Base-by-base conservation (phyloP, 1,140 invertebrate species). In the Nebria ingens region DNA sequence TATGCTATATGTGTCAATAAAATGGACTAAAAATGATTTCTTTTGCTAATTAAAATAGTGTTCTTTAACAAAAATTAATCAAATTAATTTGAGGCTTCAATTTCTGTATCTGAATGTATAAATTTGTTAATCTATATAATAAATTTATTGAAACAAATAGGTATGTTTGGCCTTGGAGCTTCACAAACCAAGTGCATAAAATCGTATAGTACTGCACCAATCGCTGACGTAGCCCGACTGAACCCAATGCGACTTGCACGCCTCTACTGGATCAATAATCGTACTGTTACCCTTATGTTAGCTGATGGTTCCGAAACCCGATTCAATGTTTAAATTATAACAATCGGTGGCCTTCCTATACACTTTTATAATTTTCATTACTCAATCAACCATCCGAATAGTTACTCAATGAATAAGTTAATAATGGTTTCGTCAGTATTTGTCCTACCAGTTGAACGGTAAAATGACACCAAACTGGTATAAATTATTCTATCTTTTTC, bases 131-230 rank as follows among this genome's bases (percentile, higher is more conserved):
- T 12, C 6, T 17, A 11, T 17, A 19, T 17, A 55, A 54, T 56
- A 45, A 56, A 45, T 17, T 29, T 6, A 29, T 29, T 6, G 13
- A 29, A 12, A 45, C 4, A 62, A 58, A 23, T 63, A 80, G 88
- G 89, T 45, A 91, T 94, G 85, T 94, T 96, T 72, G 91, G 91
- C 2, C 72, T 95, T 54, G 91, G 91, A 1, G 89, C 92, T 63
- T 87, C 90, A 1, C 91, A 93, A 71, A 94, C 91, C 1, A 82
- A 88, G 49, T 94, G 93, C 67, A 85, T 94, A 22, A 94, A 95
- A 69, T 93, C 93, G 25, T 95, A 93, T 73, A 93, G 87, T 62
- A 94, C 91, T 1, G 87, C 89, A 6, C 92, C 92, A 0, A 87
- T 95, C 63, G 86, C 91, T 21, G 91, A 95, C 66, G 86, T 91